A percentile compares a stretch with the other conserved stretches of the same genome.
These are phyloP conservation scores for Illadopsis cleaveri DNA, from an alignment of 2,113 vertebrate species.

Conservation along the genomic window DNA sequence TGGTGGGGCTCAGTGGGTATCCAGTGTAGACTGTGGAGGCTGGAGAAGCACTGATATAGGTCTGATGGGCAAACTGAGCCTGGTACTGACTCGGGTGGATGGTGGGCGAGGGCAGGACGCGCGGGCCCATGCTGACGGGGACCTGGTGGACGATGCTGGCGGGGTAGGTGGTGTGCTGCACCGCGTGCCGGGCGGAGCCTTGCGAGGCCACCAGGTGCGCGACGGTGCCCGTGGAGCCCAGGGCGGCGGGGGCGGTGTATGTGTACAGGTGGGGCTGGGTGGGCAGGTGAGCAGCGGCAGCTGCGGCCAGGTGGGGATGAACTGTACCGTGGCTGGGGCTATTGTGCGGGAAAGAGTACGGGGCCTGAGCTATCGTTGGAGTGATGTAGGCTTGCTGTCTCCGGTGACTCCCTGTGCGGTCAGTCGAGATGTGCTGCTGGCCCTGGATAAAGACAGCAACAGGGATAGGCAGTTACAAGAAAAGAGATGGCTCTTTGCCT, in stretches of 20 bases:
- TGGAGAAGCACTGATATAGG: constrained; percentile 98
- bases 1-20: constrained; percentile 98
- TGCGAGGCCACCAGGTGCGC: constrained; percentile 96
- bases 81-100: constrained; percentile 96
- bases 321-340: constrained; percentile 91
- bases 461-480: constrained; percentile 10
- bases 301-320: constrained; percentile 88
- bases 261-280: constrained; percentile 95
- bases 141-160: constrained; percentile 96
- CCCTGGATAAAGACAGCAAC: constrained; percentile 77
- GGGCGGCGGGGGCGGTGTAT: constrained; percentile 87
- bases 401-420: constrained; percentile 87
- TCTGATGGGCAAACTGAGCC: constrained; percentile 96
- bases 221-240: constrained; percentile 92
- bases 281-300: constrained; percentile 87
- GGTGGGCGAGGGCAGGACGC: constrained; percentile 92
- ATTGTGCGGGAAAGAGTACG: constrained; percentile 93
- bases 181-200: constrained; percentile 87
- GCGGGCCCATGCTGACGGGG: constrained; percentile 94
- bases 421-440: constrained; percentile 90
- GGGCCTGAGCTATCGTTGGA: constrained; percentile 93
- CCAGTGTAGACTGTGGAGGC: constrained; percentile 99
- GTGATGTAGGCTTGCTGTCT: constrained; percentile 97
- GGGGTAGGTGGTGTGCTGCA: constrained; percentile 91
- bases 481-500: not conserved